A percentile compares a stretch with the other conserved stretches of the same genome.
These are phyloP conservation scores for Oligia latruncula DNA, from an alignment of 2,888 invertebrate species.

Conservation along the genomic window DNA sequence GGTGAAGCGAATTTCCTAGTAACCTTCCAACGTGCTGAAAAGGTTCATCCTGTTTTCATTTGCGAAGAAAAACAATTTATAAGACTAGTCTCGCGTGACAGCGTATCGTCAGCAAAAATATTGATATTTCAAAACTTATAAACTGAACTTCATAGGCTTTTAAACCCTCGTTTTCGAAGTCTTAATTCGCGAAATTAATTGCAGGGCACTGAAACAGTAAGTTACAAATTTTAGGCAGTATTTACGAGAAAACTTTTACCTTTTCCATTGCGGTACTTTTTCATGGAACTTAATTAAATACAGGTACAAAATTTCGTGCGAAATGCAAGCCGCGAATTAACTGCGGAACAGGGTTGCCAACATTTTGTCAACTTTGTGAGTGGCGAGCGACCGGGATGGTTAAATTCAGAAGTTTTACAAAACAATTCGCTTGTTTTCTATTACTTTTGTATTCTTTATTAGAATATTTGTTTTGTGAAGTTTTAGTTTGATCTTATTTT, in stretches of 20 bases:
- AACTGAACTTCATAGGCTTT: slow-evolving; percentile 40
- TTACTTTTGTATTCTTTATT: slow-evolving; percentile 42
- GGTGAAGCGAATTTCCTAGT: slow-evolving; percentile 9
- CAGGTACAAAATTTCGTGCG: slow-evolving; percentile 82
- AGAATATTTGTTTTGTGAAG: slow-evolving; percentile 32
- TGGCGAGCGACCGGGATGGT: slow-evolving; percentile 22
- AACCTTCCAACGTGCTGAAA: neutral
- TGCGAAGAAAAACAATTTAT: slow-evolving; percentile 1
- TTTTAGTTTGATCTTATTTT: slow-evolving; percentile 27
- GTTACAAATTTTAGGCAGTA: slow-evolving; percentile 66
- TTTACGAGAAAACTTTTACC: slow-evolving; percentile 73
- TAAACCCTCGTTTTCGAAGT: slow-evolving; percentile 34
- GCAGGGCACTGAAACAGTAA: slow-evolving; percentile 56
- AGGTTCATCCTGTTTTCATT: slow-evolving; percentile 11
- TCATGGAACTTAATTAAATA: slow-evolving; percentile 83
- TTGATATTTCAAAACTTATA: slow-evolving; percentile 34
- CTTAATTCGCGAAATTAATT: slow-evolving; percentile 64
- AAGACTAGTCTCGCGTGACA: slow-evolving; percentile 40
- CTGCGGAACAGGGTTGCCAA: slow-evolving; percentile 68
- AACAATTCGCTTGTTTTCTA: slow-evolving; percentile 29
- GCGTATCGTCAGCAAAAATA: slow-evolving; percentile 35
- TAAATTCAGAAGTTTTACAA: slow-evolving; percentile 48
- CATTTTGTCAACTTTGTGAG: slow-evolving; percentile 62
- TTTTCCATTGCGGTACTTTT: slow-evolving; percentile 78
- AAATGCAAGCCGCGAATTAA: slow-evolving; percentile 80